Percentiles rank a stretch among this genome's conserved stretches.
Conservation (phyloP, 1,140 invertebrate genomes). For the Papilio xuthus region DNA sequence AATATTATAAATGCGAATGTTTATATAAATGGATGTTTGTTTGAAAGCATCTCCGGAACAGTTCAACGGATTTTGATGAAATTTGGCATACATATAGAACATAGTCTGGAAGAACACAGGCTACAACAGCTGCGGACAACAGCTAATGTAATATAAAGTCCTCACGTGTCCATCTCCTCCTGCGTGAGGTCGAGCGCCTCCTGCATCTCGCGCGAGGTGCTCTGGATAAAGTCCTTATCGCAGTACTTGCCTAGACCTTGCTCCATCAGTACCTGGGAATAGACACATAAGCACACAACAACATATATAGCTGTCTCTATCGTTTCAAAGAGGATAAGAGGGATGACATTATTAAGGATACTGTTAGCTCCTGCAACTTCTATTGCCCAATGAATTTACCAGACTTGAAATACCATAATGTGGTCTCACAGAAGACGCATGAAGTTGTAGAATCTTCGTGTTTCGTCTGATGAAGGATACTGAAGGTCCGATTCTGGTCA, state of each 20-base stretch:
- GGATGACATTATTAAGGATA: background rate
- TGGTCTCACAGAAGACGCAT: too few species aligned
- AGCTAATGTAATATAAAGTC: background rate
- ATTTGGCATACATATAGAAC: too few species aligned
- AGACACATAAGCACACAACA: background rate
- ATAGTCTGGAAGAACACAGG: too few species aligned
- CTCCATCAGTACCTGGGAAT: constrained; percentile 90
- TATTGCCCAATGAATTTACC: background rate
- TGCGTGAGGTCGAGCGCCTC: constrained; percentile 97
- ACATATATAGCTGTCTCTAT: background rate
- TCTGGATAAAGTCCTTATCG: constrained; percentile 93
- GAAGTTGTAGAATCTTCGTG: too few species aligned
- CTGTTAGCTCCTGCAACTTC: background rate
- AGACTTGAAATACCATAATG: background rate
- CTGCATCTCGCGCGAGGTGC: constrained; percentile 95
- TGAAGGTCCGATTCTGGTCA: background rate
- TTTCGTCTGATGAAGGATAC: too few species aligned
- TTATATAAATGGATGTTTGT: too few species aligned
- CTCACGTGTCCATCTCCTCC: constrained; percentile 93
- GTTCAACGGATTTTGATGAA: too few species aligned
- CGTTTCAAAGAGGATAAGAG: background rate
- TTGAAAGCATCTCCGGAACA: too few species aligned
- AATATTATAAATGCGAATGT: too few species aligned
- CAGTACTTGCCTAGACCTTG: constrained; percentile 96
- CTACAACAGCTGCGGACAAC: too few species aligned